A percentile compares a stretch with the other conserved stretches of the same genome.
Evolutionary conservation across 1,140 invertebrate species (phyloP).

Genomic region (Ostrea denselamellosa): DNA sequence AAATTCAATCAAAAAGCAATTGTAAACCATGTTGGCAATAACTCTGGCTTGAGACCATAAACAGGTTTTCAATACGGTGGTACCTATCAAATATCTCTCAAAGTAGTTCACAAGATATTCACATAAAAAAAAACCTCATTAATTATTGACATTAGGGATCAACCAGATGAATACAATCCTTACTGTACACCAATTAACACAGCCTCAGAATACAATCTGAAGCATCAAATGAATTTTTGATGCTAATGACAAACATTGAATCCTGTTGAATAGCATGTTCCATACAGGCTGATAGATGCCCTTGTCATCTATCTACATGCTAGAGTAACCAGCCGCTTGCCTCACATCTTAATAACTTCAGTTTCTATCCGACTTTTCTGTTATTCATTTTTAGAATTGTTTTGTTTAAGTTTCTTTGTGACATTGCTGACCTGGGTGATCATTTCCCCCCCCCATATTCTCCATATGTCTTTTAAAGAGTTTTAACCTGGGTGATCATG

Average conservation of each 20-base stretch:
- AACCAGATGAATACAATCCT: neutral
- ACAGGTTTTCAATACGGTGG: neutral
- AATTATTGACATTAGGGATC: neutral
- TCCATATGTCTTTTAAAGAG: too few species aligned
- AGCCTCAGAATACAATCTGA: neutral
- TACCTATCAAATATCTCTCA: neutral
- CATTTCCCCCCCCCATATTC: too few species aligned
- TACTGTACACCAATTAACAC: neutral
- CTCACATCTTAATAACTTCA: too few species aligned
- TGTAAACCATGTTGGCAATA: neutral
- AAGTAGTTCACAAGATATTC: neutral
- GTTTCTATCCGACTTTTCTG: too few species aligned
- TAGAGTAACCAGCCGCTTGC: too few species aligned
- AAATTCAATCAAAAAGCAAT: neutral
- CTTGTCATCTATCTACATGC: neutral
- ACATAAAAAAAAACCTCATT: neutral
- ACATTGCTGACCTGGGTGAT: neutral
- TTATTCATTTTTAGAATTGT: neutral
- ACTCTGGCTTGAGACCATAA: neutral
- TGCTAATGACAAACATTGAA: conserved; percentile 14
- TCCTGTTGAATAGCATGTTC: neutral
- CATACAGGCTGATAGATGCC: neutral
- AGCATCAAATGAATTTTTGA: conserved; percentile 11
- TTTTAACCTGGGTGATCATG: neutral
- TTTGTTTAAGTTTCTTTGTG: neutral